phyloP scores from a whole-genome alignment of 2,113 vertebrate genomes.

The Mesitornis unicolor region DNA sequence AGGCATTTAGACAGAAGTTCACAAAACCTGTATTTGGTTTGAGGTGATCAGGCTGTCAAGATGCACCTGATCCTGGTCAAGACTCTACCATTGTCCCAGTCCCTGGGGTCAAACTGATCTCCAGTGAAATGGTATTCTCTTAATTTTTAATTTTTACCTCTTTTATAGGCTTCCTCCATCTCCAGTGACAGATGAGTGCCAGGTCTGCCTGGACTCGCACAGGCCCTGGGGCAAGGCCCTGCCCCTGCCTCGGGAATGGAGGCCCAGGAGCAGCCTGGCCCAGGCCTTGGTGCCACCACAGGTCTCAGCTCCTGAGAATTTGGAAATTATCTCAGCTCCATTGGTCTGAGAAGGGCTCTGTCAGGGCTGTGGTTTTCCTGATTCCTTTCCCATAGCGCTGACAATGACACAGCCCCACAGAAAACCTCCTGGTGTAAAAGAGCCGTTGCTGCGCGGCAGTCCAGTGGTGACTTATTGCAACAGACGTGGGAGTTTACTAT shows the following conservation, averaged over 20 bases:
- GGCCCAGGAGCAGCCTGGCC: neutral
- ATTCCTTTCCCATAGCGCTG: neutral
- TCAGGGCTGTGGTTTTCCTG: neutral
- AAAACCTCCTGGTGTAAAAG: neutral
- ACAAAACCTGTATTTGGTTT: neutral
- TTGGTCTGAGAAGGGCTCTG: constrained; percentile 2
- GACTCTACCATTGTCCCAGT: neutral
- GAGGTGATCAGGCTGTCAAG: neutral
- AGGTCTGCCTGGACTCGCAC: neutral
- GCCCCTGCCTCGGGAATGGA: fast-evolving
- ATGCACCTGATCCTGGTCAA: neutral
- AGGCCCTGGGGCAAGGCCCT: no score
- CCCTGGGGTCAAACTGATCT: neutral
- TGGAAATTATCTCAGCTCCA: neutral
- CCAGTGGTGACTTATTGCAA: constrained; percentile 23
- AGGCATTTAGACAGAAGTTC: neutral
- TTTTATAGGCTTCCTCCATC: neutral
- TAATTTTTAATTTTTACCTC: neutral
- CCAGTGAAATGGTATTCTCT: neutral
- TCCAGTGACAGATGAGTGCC: fast-evolving
- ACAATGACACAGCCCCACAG: neutral
- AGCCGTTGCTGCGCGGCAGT: neutral
- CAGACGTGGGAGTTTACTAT: constrained; percentile 43
- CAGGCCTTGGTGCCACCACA: no score
- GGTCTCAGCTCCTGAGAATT: no score